phyloP scores from a whole-genome alignment of 1,140 invertebrate genomes.

The Tetraneura akinire region DNA sequence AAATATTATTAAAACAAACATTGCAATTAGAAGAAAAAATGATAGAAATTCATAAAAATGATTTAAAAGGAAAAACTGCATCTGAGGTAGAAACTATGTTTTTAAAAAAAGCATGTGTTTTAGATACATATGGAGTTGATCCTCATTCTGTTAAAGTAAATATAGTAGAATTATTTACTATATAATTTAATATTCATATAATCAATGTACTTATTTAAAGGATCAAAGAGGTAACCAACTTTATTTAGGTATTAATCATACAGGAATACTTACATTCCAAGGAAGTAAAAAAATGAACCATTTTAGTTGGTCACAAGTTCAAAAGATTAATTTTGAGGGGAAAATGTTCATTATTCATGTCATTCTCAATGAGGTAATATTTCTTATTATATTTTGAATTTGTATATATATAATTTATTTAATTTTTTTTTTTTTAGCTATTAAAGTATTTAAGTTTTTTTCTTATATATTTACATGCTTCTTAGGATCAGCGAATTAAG shows the following conservation, averaged over 20 bases:
- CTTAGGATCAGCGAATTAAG: slow-evolving; percentile 66
- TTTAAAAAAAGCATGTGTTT: slow-evolving; percentile 80
- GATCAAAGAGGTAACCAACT: slow-evolving; percentile 87
- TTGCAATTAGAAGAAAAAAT: slow-evolving; percentile 86
- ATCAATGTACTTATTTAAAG: slow-evolving; percentile 62
- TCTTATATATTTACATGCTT: slow-evolving; percentile 52
- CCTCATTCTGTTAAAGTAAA: slow-evolving; percentile 95
- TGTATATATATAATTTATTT: slow-evolving; percentile 23
- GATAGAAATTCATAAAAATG: slow-evolving; percentile 82
- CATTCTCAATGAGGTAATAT: slow-evolving; percentile 70
- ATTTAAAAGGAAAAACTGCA: slow-evolving; percentile 71
- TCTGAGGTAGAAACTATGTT: slow-evolving; percentile 81
- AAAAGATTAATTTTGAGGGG: slow-evolving; percentile 96
- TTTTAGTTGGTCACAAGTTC: slow-evolving; percentile 93
- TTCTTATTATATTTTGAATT: slow-evolving; percentile 11
- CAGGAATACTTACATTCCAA: slow-evolving; percentile 92
- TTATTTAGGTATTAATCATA: slow-evolving; percentile 92
- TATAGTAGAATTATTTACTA: slow-evolving; percentile 34
- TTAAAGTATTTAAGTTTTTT: slow-evolving; percentile 35
- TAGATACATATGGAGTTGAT: slow-evolving; percentile 97
- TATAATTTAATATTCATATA: not conserved
- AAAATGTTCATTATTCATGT: slow-evolving; percentile 97
- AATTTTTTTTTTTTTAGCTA: slow-evolving; percentile 5
- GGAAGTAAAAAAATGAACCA: slow-evolving; percentile 89
- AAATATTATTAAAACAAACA: slow-evolving; percentile 89